Evolutionary conservation across 2,113 vertebrate species (phyloP).

Genomic region (Perca schrenkii): DNA sequence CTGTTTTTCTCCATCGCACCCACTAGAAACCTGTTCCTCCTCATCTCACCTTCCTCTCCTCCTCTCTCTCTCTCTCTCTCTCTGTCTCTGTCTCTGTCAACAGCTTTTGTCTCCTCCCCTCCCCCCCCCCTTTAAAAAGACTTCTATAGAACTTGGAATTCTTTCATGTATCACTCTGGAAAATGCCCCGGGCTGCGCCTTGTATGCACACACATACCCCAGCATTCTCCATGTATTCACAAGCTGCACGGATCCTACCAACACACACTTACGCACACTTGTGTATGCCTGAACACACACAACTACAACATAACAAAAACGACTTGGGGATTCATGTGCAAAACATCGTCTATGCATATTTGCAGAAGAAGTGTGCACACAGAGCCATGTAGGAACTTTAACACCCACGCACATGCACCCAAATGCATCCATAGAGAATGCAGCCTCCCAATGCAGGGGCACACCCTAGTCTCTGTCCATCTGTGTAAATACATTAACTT

Average conservation of each 20-base stretch:
- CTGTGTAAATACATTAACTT: conserved; percentile 54
- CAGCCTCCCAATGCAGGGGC: not conserved
- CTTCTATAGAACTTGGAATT: conserved; percentile 23
- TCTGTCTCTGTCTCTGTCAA: not conserved
- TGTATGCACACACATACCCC: conserved; percentile 2
- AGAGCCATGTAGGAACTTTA: conserved; percentile 14
- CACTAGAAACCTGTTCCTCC: conserved; percentile 64
- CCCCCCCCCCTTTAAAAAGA: conserved; percentile 13
- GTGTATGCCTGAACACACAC: not conserved
- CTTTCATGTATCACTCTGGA: conserved; percentile 45
- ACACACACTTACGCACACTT: not conserved
- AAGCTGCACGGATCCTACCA: not conserved
- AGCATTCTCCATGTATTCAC: not conserved
- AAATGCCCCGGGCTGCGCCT: conserved; percentile 32
- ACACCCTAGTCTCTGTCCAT: conserved; percentile 38
- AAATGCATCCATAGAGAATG: not conserved
- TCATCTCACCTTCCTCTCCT: conserved; percentile 29
- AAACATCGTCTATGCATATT: not conserved
- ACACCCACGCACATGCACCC: not conserved
- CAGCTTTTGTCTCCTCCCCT: conserved; percentile 23
- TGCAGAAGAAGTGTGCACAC: not conserved
- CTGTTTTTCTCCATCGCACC: conserved; percentile 27
- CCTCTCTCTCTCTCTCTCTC: not conserved
- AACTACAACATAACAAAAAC: not conserved
- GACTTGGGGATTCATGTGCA: not conserved